Percentiles rank a stretch among this genome's conserved stretches.
These are phyloP conservation scores for Gerris buenoi DNA, from an alignment of 1,140 invertebrate genomes.

Conservation along the genomic window DNA sequence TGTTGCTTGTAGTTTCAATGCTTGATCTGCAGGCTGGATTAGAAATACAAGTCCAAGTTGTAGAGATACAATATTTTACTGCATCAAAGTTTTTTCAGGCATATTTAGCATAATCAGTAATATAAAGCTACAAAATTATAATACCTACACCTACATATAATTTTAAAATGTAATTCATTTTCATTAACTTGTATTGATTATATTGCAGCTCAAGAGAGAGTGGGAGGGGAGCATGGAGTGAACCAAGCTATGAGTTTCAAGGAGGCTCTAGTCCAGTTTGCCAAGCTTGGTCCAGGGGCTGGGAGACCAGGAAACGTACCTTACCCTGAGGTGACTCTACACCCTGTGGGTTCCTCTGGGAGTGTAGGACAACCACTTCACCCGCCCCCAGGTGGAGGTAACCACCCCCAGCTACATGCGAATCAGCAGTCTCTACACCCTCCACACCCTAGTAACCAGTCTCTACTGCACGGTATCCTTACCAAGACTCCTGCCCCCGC, in stretches of 20 bases:
- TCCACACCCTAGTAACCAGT: background rate
- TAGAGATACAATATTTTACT: no score
- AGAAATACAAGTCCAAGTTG: no score
- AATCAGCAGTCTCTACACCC: background rate
- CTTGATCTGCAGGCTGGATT: no score
- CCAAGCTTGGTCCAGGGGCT: conserved; percentile 34
- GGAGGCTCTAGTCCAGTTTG: conserved; percentile 60
- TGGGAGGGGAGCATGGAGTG: background rate
- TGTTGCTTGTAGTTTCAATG: no score
- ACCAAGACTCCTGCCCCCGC: conserved; percentile 34
- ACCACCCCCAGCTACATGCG: background rate
- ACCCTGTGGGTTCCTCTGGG: conserved; percentile 39
- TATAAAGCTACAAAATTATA: no score
- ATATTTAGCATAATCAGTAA: no score
- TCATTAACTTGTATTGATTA: no score
- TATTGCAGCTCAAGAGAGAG: background rate
- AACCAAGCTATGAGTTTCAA: conserved; percentile 39
- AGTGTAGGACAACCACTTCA: conserved; percentile 25
- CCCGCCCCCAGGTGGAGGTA: conserved; percentile 21
- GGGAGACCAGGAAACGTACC: conserved; percentile 39
- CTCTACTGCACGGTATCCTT: conserved; percentile 33
- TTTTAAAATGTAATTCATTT: no score
- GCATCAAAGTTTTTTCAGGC: no score
- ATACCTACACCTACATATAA: no score
- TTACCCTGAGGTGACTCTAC: conserved; percentile 59